Evolutionary conservation across 2,797 vertebrate genomes (phyloP), one percentile per base, ranked within the genome.

Genomic region (Setipinna tenuifilis): DNA sequence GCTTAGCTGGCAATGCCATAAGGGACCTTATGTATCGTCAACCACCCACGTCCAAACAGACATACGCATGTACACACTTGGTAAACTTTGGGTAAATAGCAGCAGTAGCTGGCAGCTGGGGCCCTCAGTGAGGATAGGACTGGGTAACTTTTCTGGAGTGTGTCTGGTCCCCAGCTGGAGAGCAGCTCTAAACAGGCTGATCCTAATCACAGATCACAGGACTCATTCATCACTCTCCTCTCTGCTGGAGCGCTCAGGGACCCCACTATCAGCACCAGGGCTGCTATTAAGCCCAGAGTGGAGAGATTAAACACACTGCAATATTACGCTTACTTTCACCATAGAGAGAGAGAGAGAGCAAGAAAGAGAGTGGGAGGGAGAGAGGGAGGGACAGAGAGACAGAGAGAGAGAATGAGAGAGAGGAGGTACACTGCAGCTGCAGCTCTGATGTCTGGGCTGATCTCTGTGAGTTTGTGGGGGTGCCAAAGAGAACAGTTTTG

Each of bases 151-250:
- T 84, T 78, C 31, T 44, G 35, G 78, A 48, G 80, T 85, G 58
- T 82, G 80, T n/a, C 10, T 59, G 25, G 81, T 83, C 85, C 83
- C 59, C 82, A 82, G 84, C 84, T 85, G 84, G 82, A 85, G 61
- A 85, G 82, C 71, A 81, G 68, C 84, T 83, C 84, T 85, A 86
- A 87, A 81, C 44, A 58, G 85, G 57, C 87, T 84, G 85, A 87
- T 89, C 85, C 75, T 86, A 87, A 87, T 89, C 83, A 86, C 83
- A 81, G 82, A 89, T 88, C 85, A 88, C 59, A 85, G 48, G 23
- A 44, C 80, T 84, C 41, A 54, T 85, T 89, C 83, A 85, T 88
- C 82, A 84, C 75, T 61, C 48, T 59, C 28, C 59, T 83, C 61
- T 88, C 62, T 82, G 62, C 81, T 57, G 80, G 54, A 65, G 85